phyloP scores from a whole-genome alignment of 64 coral and sea anemone genomes.

The Actinia tenebrosa region DNA sequence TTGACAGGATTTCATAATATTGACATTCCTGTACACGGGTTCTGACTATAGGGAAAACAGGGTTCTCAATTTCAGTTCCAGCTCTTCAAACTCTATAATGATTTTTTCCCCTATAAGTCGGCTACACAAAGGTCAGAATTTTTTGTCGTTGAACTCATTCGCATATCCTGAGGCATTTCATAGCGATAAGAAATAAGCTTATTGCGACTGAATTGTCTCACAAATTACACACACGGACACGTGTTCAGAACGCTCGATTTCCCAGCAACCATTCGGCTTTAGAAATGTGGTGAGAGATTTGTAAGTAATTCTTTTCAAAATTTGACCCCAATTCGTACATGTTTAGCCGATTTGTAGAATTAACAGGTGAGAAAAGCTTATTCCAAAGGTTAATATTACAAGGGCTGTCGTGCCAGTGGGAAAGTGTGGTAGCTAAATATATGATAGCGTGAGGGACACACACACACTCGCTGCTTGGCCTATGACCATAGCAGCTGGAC shows the following conservation, averaged over 20 bases:
- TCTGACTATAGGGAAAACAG: background rate
- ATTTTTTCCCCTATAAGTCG: background rate
- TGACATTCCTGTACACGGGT: conserved; percentile 81
- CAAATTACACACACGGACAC: conserved; percentile 72
- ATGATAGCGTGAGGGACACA: background rate
- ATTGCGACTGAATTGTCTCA: conserved; percentile 51
- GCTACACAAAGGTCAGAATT: conserved; percentile 18
- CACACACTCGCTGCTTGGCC: background rate
- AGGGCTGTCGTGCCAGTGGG: background rate
- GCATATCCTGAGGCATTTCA: conserved; percentile 88
- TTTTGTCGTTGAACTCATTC: conserved; percentile 65
- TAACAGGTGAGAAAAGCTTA: background rate
- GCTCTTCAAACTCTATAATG: background rate
- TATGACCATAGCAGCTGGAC: background rate
- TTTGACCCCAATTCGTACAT: conserved; percentile 30
- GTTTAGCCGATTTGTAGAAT: background rate
- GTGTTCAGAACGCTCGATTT: conserved; percentile 51
- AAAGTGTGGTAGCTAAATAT: background rate
- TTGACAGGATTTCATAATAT: conserved; percentile 29
- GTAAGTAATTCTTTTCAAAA: conserved; percentile 34
- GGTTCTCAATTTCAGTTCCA: no score
- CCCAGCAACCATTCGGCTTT: conserved; percentile 44
- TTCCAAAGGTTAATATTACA: conserved; percentile 4
- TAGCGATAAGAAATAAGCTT: conserved; percentile 63
- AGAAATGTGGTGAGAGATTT: conserved; percentile 44